A percentile compares a stretch with the other conserved stretches of the same genome.
phyloP scores from a whole-genome alignment of 2,797 vertebrate genomes.

The Hyperoplus immaculatus region DNA sequence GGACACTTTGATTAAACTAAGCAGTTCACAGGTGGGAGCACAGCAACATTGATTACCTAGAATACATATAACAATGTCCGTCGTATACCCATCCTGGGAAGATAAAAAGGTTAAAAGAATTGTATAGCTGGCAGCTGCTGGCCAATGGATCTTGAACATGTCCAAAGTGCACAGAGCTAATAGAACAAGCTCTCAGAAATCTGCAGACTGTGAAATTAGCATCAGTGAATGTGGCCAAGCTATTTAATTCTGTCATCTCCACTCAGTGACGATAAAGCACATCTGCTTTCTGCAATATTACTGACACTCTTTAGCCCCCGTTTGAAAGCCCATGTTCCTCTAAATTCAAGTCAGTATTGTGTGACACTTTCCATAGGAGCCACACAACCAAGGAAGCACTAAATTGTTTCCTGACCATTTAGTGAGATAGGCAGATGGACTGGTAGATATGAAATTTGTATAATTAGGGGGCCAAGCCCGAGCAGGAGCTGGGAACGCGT shows the following conservation, averaged over 20 bases:
- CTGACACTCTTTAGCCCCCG: neutral
- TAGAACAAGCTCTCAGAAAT: conserved; percentile 63
- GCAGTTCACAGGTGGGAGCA: conserved; percentile 8
- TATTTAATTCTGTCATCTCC: conserved; percentile 55
- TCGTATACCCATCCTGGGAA: conserved; percentile 13
- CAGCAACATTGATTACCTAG: neutral
- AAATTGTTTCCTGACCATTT: neutral
- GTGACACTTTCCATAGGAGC: neutral
- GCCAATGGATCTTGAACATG: conserved; percentile 47
- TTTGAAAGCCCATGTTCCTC: neutral
- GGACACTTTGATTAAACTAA: neutral
- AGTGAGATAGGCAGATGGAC: neutral
- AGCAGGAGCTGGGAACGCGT: too few species aligned
- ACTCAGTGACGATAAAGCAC: conserved; percentile 48
- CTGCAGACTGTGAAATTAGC: conserved; percentile 64
- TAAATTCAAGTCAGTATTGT: neutral
- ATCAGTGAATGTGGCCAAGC: conserved; percentile 53
- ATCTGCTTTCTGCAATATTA: conserved; percentile 38
- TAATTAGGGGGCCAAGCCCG: too few species aligned
- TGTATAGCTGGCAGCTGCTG: conserved; percentile 43
- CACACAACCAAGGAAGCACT: neutral
- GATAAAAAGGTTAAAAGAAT: conserved; percentile 49
- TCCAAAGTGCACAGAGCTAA: conserved; percentile 51
- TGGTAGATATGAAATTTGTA: too few species aligned
- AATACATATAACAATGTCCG: neutral